A percentile compares a stretch with the other conserved stretches of the same genome.
Conservation (phyloP, 2,797 vertebrate genomes). For the Podarcis siculus region DNA sequence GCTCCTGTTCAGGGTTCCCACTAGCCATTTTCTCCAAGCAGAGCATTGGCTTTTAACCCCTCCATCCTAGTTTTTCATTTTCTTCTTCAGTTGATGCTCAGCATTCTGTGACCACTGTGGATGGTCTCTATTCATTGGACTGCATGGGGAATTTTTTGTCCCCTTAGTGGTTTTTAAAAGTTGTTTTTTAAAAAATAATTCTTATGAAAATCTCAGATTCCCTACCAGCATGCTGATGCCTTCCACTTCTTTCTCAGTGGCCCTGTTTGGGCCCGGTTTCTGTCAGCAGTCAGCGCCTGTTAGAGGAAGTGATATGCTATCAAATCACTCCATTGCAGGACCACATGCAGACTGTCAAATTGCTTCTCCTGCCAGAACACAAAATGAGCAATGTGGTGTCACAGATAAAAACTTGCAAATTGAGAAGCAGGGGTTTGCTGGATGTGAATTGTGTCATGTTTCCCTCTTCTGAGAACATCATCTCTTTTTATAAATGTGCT, state of each 20-base stretch:
- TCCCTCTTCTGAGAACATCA: neutral
- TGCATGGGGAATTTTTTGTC: neutral
- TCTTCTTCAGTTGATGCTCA: neutral
- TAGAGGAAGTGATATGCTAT: neutral
- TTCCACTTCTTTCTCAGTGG: neutral
- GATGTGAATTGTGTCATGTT: neutral
- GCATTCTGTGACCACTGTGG: neutral
- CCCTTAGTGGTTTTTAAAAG: neutral
- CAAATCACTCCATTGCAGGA: neutral
- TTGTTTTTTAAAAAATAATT: neutral
- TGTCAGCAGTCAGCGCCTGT: neutral
- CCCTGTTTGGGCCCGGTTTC: neutral
- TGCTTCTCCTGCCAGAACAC: neutral
- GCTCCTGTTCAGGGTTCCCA: neutral
- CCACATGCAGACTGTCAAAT: neutral
- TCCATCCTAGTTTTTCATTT: neutral
- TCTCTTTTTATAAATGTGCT: neutral
- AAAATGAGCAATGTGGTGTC: neutral
- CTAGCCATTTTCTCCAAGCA: neutral
- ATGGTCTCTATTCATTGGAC: neutral
- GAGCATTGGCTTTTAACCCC: neutral
- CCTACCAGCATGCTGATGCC: no score
- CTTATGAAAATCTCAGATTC: neutral
- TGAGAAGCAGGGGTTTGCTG: neutral
- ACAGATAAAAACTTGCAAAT: neutral